Base-by-base conservation (phyloP, 2,113 vertebrate species). In the Chaetorhynchus papuensis region DNA sequence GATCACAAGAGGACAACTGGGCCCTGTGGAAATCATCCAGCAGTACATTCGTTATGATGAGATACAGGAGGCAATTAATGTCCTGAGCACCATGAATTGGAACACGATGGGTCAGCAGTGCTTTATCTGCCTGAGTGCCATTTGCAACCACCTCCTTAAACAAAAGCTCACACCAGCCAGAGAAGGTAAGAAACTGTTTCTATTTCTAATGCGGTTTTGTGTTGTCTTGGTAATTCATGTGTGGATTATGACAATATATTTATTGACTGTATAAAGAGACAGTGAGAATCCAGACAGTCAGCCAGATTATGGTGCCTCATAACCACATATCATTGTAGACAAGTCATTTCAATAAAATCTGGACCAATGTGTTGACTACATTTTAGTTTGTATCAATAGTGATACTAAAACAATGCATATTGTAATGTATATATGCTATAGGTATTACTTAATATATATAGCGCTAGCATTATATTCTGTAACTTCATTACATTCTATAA, bases 51-150 rank as follows among this genome's bases (percentile, higher is more conserved):
- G 97, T 64, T 98, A 97, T 8, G 97, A 98, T 15, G 98, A 99
- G 96, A 97, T 99, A 61, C 94, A 75, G 5, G 98, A 99, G 77
- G 99, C 99, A 3, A 89, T 99, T 90, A 98, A 97, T 68, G 95
- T 99, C 94, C 97, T 99, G 92, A 98, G 97, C 85, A 98, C 98
- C 95, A 98, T 99, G 99, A 98, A 99, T 97, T 99, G 99, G 99
- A 98, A 99, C 97, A 98, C 90, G 1, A 96, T 98, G 97, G 99
- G 98, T 61, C 98, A 89, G 10, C 98, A 98, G 68, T 99, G 99
- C 96, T 99, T 98, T 65, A 60, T 98, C 74, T 97, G 98, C 91
- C 97, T 99, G 95, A 98, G 96, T 78, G 97, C 98, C 12, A 97
- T 99, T 83, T 97, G 98, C 45, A 99, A 99, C 96, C 98, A 99